These are phyloP conservation scores for Abrostola triplasia DNA, from an alignment of 2,888 invertebrate species.

Conservation along the genomic window DNA sequence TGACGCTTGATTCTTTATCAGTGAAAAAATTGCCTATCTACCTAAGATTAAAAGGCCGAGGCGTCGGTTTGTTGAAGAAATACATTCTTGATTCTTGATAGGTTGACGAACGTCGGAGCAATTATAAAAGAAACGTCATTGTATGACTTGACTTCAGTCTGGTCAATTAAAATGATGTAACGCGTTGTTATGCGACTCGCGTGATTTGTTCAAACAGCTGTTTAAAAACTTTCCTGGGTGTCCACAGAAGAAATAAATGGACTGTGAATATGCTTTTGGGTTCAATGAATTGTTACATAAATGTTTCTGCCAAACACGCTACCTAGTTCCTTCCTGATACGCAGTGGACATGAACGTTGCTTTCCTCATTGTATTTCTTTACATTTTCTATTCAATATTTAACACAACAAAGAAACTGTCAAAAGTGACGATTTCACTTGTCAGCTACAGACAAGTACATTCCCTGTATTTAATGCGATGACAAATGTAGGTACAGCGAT, in stretches of 20 bases:
- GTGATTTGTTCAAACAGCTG: constrained; percentile 16
- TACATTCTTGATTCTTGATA: too few relatives aligned
- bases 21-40: too few relatives aligned
- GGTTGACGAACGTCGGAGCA: too few relatives aligned
- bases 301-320: constrained; percentile 1
- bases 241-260: constrained; percentile 17
- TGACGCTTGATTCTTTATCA: too few relatives aligned
- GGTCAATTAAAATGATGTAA: not conserved
- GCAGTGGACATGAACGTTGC: constrained; percentile 6
- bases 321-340: constrained; percentile 18
- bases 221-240: constrained; percentile 12
- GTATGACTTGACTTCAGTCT: not conserved
- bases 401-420: not conserved
- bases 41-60: too few relatives aligned
- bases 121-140: too few relatives aligned
- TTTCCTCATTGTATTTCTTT: constrained; percentile 7
- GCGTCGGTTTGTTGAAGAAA: too few relatives aligned
- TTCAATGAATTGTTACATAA: constrained; percentile 3
- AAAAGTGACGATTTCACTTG: too few relatives aligned
- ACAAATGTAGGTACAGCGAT: too few relatives aligned
- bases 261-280: constrained; percentile 6
- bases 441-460: too few relatives aligned
- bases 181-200: not conserved
- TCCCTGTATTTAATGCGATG: too few relatives aligned
- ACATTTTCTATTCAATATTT: constrained; percentile 30